A percentile compares a stretch with the other conserved stretches of the same genome.
These are phyloP conservation scores for Nemotelus pantherinus DNA, from an alignment of 2,888 invertebrate genomes.

Conservation along the genomic window DNA sequence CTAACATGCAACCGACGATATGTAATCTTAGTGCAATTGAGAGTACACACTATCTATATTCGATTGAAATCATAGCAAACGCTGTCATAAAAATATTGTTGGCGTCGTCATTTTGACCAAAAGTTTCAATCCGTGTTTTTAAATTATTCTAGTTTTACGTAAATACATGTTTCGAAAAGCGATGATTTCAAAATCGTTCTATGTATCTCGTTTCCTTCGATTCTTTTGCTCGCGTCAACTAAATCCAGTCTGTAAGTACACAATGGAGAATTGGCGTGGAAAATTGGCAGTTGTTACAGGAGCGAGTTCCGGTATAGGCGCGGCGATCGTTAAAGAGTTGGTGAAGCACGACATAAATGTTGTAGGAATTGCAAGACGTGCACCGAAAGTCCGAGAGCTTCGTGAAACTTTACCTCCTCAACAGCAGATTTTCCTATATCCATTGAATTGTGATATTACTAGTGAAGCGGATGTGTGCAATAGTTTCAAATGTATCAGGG, in stretches of 20 bases:
- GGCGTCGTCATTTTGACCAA: too few species aligned
- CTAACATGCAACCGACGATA: too few species aligned
- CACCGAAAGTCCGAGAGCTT: slow-evolving; percentile 63
- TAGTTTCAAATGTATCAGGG: slow-evolving; percentile 66
- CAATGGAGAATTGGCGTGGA: slow-evolving; percentile 71
- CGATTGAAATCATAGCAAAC: too few species aligned
- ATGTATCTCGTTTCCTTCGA: too few species aligned
- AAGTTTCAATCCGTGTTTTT: too few species aligned
- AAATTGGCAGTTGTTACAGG: slow-evolving; percentile 73
- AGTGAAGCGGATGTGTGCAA: slow-evolving; percentile 67
- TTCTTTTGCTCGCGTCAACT: too few species aligned
- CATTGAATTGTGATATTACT: slow-evolving; percentile 64
- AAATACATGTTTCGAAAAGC: too few species aligned
- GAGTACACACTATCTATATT: too few species aligned
- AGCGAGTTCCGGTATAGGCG: slow-evolving; percentile 73
- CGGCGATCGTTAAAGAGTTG: slow-evolving; percentile 64
- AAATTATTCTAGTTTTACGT: too few species aligned
- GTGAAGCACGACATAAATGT: slow-evolving; percentile 67
- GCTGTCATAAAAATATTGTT: too few species aligned
- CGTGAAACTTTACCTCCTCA: slow-evolving; percentile 53
- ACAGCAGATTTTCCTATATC: slow-evolving; percentile 53
- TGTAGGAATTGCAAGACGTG: slow-evolving; percentile 67
- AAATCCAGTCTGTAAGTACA: not conserved
- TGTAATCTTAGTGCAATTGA: too few species aligned
- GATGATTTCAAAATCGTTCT: too few species aligned